Evolutionary conservation across 2,797 vertebrate genomes (phyloP), one percentile per base, ranked within the genome.

Genomic region (Gorsachius magnificus): DNA sequence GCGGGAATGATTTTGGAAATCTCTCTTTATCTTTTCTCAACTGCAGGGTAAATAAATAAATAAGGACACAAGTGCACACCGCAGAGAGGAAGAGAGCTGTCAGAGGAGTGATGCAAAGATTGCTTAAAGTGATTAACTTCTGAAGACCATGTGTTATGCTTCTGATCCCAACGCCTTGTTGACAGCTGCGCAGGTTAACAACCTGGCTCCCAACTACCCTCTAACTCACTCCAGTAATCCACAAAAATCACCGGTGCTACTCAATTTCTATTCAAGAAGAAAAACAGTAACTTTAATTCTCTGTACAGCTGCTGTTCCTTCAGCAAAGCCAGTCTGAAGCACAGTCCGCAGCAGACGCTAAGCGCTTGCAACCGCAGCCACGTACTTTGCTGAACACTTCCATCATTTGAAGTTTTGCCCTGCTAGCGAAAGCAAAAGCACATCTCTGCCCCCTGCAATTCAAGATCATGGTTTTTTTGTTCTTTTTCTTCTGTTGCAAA

Each of bases 61-160:
- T 0, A 10, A 45, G 45, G 0, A 7, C 12, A 5, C 1, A 8
- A 41, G 54, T 1, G 25, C 31, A 6, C 0, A 1, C 13, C 1
- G 3, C 20, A 21, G 50, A 54, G 12, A 51, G 35, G 56, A 36
- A 11, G 20, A 6, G 63, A 72, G 78, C 51, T 77, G n/a, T 13
- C 48, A 57, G 60, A 10, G 13, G 13, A 70, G 75, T 0, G 2
- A 38, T 10, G 35, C 38, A 16, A 36, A 36, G 35, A 28, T 15
- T 33, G 77, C 61, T 61, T 33, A 16, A 12, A 71, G 69, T 51
- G 29, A 13, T 24, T 61, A 26, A 51, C 60, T 41, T 66, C 26
- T 33, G 3, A 51, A 46, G 22, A 22, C 10, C 16, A 0, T 1
- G 25, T 11, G 5, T 46, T 53, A 28, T 3, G 22, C 29, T 60